Evolutionary conservation across 1,140 invertebrate genomes (phyloP).

Genomic region (Neuroterus valhalla): DNA sequence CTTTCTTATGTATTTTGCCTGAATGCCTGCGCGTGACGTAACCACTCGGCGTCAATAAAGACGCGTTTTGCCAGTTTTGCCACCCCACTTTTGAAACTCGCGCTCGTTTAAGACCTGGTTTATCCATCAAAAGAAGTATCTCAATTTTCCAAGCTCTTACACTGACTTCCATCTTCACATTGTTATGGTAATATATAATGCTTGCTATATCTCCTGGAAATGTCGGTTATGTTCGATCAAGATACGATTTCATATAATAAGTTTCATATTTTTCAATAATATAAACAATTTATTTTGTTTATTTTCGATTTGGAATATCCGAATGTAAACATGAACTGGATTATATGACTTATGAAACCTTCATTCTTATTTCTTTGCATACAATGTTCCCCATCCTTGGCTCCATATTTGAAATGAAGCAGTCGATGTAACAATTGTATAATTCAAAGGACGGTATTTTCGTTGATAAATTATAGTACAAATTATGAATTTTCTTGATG

Average conservation of each 20-base stretch:
- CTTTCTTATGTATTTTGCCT: slow-evolving; percentile 67
- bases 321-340: no score
- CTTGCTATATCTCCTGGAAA: no score
- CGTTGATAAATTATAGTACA: slow-evolving; percentile 17
- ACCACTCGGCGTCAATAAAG: slow-evolving; percentile 60
- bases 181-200: no score
- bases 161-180: background rate
- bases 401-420: no score
- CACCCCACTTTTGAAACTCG: slow-evolving; percentile 47
- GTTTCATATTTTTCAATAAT: no score
- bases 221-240: no score
- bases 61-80: slow-evolving; percentile 65
- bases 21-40: slow-evolving; percentile 52
- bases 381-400: no score
- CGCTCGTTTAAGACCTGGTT: background rate
- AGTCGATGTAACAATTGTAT: slow-evolving; percentile 7
- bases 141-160: slow-evolving; percentile 20
- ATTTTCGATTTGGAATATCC: no score
- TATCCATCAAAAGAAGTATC: slow-evolving; percentile 13
- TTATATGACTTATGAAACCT: no score
- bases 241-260: no score
- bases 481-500: slow-evolving; percentile 16
- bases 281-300: no score
- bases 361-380: no score
- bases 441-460: background rate